Base-by-base conservation (phyloP, 92 coral and sea anemone species). In the Palythoa grandis region DNA sequence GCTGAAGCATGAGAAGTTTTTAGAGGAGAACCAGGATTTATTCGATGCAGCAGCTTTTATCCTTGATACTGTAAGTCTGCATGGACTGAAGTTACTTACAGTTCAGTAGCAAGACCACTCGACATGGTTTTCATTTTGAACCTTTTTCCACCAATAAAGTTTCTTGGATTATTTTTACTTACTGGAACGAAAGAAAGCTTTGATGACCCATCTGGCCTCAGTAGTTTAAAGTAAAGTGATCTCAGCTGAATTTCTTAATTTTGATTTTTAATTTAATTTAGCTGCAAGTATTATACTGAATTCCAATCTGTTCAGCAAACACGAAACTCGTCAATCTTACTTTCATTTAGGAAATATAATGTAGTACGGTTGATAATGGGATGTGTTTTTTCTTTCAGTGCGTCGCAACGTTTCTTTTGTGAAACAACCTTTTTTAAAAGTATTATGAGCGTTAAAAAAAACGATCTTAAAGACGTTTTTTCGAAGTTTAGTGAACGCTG, bases 61-160 rank as follows among this genome's bases (percentile, higher is more conserved):
- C 60, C 72, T 79, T 16, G 58, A 79, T 23, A 66, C 84, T 79
- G 72, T 79, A 79, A 79, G 84, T 61, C 39, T 39, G 84, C 84
- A 79, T 60, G 84, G n/a, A n/a, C 14, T n/a, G 15, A 2, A 74
- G 37, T n/a, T 74, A 43, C 16, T 11, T 39, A 52, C 37, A 7
- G 37, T 74, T 53, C 79, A 11, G 23, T n/a, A 17, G 9, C 77
- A 71, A 71, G 53, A 71, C 19, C 76, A 71, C 17, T 38, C 6
- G 65, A 4, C 22, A 14, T 20, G 20, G 2, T 63, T 63, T 63
- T 35, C 14, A 11, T 25, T 12, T 70, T 70, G 6, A 43, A 43
- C 4, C 50, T 43, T 43, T 43, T 43, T 43, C 7, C 9, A 43
- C 50, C 50, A 43, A 43, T 43, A 5, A 43, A 43, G 7, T 43